Conservation (phyloP, 2,113 vertebrate genomes). For the Cynopterus brachyotis region DNA sequence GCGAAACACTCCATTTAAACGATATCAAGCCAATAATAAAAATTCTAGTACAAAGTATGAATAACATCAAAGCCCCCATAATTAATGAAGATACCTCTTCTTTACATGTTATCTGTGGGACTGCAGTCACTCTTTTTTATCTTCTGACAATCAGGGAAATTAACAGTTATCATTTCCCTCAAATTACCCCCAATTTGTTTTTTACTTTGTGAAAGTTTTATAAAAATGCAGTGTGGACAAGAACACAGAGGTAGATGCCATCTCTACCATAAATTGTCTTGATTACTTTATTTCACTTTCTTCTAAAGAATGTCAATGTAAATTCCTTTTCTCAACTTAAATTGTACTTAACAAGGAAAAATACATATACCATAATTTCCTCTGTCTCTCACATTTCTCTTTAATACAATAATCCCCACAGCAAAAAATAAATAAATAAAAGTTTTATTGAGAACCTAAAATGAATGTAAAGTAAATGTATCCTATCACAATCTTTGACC, state of each 20-base stretch:
- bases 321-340: conserved; percentile 43
- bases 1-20: not conserved
- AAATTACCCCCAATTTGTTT: not conserved
- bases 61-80: not conserved
- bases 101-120: not conserved
- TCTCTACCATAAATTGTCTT: not conserved
- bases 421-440: not conserved
- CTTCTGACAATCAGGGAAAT: conserved; percentile 1
- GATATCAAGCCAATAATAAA: conserved; percentile 55
- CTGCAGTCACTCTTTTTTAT: conserved; percentile 2
- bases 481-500: not conserved
- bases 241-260: not conserved
- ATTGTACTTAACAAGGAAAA: conserved; percentile 32
- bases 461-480: not conserved
- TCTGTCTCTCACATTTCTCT: conserved; percentile 7
- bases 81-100: conserved; percentile 44
- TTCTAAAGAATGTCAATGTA: conserved; percentile 24
- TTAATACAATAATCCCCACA: not conserved
- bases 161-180: not conserved
- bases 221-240: not conserved
- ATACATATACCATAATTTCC: conserved; percentile 25
- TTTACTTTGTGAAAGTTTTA: not conserved
- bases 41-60: conserved; percentile 44
- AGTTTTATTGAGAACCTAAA: not conserved
- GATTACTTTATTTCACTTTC: not conserved